These are phyloP conservation scores for Enteromius mattozi DNA, from an alignment of 2,797 vertebrate species.

Conservation along the genomic window DNA sequence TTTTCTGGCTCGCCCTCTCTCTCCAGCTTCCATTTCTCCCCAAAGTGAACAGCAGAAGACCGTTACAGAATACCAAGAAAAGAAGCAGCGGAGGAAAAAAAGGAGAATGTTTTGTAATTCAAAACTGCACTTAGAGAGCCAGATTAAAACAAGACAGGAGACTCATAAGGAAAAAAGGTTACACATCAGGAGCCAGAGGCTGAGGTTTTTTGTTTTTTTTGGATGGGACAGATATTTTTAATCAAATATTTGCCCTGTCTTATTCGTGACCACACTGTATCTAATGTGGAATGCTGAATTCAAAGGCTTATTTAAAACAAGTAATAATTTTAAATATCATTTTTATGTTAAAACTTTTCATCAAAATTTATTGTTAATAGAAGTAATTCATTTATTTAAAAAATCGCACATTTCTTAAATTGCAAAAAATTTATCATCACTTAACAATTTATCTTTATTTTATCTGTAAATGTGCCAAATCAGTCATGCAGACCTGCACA, in stretches of 20 bases:
- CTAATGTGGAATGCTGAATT: not conserved
- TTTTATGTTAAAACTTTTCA: too few species aligned
- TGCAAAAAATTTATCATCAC: not conserved
- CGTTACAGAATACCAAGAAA: constrained; percentile 25
- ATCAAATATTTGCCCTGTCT: not conserved
- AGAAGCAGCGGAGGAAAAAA: not conserved
- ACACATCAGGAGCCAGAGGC: not conserved
- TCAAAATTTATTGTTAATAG: not conserved
- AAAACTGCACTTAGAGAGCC: constrained; percentile 4
- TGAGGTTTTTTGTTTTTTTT: not conserved
- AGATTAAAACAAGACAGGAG: constrained; percentile 10
- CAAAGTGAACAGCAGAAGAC: constrained; percentile 40
- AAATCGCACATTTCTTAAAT: not conserved
- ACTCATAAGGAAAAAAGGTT: not conserved
- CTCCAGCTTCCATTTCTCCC: constrained; percentile 34
- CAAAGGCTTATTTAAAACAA: not conserved
- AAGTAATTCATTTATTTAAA: not conserved
- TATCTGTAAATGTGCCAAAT: not conserved
- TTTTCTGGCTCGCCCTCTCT: constrained; percentile 44
- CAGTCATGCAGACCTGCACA: not conserved
- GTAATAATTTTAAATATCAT: not conserved
- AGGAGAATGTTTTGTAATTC: constrained; percentile 33
- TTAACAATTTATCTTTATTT: not conserved
- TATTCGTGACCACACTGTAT: not conserved
- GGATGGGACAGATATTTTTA: not conserved